Percentiles rank a stretch among this genome's conserved stretches.
Evolutionary conservation across 2,797 vertebrate genomes (phyloP).

Genomic region (Myotis findleyi): DNA sequence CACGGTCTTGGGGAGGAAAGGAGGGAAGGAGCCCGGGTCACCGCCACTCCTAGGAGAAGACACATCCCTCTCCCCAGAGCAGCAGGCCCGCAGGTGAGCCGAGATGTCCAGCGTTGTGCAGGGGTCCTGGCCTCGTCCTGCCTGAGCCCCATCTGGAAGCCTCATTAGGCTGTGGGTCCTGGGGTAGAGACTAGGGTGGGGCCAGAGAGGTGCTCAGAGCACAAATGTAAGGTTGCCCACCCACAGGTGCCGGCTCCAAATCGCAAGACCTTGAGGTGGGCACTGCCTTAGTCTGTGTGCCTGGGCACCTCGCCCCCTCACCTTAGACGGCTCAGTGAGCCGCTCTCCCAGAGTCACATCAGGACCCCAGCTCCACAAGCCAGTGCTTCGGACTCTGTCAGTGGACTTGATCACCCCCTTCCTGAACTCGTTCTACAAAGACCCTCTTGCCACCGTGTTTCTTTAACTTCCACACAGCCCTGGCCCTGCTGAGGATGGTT

Average conservation of each 20-base stretch:
- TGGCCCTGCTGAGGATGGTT: neutral
- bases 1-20: neutral
- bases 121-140: neutral
- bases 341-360: neutral
- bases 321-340: neutral
- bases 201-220: neutral
- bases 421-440: neutral
- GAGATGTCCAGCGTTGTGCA: neutral
- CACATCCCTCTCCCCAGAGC: neutral
- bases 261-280: neutral
- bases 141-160: neutral
- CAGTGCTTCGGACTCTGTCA: neutral
- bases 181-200: neutral
- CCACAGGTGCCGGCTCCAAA: neutral
- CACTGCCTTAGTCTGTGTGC: neutral
- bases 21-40: neutral
- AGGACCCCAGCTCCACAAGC: neutral
- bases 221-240: neutral
- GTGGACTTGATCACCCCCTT: neutral
- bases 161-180: neutral
- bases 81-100: neutral
- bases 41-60: neutral
- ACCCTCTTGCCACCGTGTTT: neutral
- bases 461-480: neutral
- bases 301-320: neutral